Base-by-base conservation (phyloP, 1,140 invertebrate species). In the Riptortus pedestris region DNA sequence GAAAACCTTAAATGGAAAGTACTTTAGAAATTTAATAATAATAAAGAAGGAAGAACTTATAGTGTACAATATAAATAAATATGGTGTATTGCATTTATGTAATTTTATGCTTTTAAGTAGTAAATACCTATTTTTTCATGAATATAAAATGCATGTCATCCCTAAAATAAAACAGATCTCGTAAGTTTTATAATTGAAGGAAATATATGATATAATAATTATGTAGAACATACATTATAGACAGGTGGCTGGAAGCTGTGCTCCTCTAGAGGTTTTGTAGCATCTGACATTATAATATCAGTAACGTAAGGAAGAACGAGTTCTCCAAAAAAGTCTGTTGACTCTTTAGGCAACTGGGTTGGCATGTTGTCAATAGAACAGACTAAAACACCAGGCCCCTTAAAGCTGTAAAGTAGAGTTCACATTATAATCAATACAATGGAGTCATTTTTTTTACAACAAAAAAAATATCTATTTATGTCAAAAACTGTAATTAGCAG, bases 331-430 rank as follows among this genome's bases (percentile, higher is more conserved):
- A 95, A 94, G 72, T 99, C 95, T 0, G 96, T 99, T 0, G 96
- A 86, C 75, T 99, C 96, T 43, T 90, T 80, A 0, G 97, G 97
- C 45, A 99, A 78, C 74, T 99, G 97, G 0, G 97, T 98, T 1
- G 97, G 97, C 96, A 99, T 99, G 74, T 99, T 99, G 76, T 99
- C 96, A 66, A 99, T 98, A 3, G 93, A 96, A 74, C 97, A 99
- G 1, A 99, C 94, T 55, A 99, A 76, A 2, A 99, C 94, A 22
- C 97, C 97, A 0, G 91, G 88, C 2, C 95, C 95, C 76, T 91
- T 92, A 74, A 96, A 97, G 76, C 89, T 88, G 71, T 51, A 55
- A n/a, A n/a, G n/a, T n/a, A n/a, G n/a, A n/a, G 68, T 70, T 27
- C 11, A 43, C 7, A 64, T 29, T 45, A 62, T 33, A 47, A 33